phyloP scores from a whole-genome alignment of 2,888 invertebrate genomes.

The Euphydryas editha region DNA sequence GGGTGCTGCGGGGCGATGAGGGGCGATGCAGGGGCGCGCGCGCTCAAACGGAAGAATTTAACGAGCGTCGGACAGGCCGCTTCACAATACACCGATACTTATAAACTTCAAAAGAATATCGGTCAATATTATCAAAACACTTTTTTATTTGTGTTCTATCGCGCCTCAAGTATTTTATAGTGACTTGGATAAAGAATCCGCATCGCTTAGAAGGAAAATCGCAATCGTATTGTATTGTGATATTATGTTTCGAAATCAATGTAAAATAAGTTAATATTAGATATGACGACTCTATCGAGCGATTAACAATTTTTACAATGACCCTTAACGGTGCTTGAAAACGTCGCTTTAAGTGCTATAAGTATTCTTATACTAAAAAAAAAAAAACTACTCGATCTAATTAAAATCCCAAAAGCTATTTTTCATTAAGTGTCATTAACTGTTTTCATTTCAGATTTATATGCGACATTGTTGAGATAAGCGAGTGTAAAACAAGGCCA shows the following conservation, averaged over 20 bases:
- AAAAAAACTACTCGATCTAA: too few species aligned
- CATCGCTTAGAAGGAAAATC: background rate
- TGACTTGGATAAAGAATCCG: background rate
- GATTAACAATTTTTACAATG: too few species aligned
- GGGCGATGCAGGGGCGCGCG: background rate
- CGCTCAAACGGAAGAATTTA: constrained; percentile 19
- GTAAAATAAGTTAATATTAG: too few species aligned
- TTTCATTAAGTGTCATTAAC: constrained; percentile 10
- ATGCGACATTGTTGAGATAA: constrained; percentile 14
- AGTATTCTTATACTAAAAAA: too few species aligned
- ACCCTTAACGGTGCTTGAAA: too few species aligned
- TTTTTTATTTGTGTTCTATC: constrained; percentile 2
- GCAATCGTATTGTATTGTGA: background rate
- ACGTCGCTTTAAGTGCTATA: too few species aligned
- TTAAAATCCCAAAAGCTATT: constrained; percentile 7
- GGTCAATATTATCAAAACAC: constrained; percentile 7
- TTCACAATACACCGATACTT: constrained; percentile 4
- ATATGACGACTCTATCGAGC: too few species aligned
- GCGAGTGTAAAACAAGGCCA: background rate
- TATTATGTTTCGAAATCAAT: too few species aligned
- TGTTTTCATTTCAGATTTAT: constrained; percentile 18
- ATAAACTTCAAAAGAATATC: constrained; percentile 13
- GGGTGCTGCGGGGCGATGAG: background rate
- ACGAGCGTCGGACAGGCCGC: constrained; percentile 12
- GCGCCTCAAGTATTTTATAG: background rate